These are phyloP conservation scores for Platorchestia sp. DNA, from an alignment of 1,140 invertebrate species.

Conservation along the genomic window DNA sequence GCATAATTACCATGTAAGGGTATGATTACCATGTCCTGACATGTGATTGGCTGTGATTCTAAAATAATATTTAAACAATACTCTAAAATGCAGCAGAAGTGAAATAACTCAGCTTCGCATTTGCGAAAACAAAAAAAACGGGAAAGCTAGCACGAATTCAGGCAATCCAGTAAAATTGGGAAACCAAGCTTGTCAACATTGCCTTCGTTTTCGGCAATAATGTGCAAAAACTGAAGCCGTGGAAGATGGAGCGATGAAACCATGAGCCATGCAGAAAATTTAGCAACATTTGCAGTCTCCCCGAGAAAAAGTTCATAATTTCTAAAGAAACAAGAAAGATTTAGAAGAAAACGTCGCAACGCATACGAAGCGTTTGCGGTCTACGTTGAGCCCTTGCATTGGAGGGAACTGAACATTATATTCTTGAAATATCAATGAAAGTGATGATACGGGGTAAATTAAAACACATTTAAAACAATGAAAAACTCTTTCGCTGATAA, in stretches of 20 bases:
- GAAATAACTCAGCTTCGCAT: background rate
- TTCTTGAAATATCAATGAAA: too few relatives aligned
- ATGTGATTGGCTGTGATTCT: too few relatives aligned
- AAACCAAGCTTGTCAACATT: background rate
- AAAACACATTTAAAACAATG: too few relatives aligned
- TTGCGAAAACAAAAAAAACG: background rate
- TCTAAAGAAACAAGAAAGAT: background rate
- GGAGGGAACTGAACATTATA: too few relatives aligned
- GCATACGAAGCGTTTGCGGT: background rate
- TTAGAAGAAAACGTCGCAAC: background rate
- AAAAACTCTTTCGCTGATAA: too few relatives aligned
- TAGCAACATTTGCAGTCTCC: background rate
- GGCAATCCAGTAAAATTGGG: too few relatives aligned
- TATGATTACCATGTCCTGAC: too few relatives aligned
- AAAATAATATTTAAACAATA: too few relatives aligned
- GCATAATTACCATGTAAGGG: too few relatives aligned
- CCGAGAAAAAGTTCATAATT: conserved; percentile 1
- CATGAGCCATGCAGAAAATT: background rate
- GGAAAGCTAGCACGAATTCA: background rate
- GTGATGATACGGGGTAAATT: too few relatives aligned
- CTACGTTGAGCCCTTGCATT: too few relatives aligned
- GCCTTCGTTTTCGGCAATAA: background rate
- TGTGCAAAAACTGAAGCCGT: background rate
- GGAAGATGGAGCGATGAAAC: background rate
- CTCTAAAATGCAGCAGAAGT: too few relatives aligned